Percentiles rank a stretch among this genome's conserved stretches.
phyloP scores from a whole-genome alignment of 2,888 invertebrate genomes.

The Cataglyphis livida region DNA sequence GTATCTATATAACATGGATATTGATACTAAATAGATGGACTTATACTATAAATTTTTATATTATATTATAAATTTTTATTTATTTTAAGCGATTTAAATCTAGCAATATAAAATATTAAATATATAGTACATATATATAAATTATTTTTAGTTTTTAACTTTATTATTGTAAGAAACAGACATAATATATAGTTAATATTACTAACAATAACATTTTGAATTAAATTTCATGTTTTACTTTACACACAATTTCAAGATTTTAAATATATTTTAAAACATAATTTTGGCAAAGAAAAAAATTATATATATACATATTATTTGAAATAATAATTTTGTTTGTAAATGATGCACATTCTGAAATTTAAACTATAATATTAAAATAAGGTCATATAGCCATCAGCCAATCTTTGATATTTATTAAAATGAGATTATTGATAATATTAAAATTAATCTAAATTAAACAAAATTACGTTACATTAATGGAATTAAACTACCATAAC shows the following conservation, averaged over 20 bases:
- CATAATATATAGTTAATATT: no score
- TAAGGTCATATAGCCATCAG: neutral
- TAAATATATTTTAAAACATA: neutral
- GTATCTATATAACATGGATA: no score
- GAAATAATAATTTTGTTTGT: neutral
- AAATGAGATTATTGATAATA: neutral
- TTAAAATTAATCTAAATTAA: neutral
- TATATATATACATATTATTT: neutral
- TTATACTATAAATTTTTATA: no score
- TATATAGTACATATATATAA: no score
- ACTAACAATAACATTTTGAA: neutral
- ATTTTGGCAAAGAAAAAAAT: neutral
- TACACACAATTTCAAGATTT: neutral
- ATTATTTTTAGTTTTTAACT: no score
- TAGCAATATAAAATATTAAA: no score
- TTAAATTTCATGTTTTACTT: neutral
- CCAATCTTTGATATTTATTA: neutral
- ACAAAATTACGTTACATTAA: neutral
- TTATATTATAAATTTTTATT: no score
- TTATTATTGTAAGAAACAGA: no score
- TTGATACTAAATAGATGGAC: no score
- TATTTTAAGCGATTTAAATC: no score
- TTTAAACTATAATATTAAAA: neutral
- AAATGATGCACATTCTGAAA: neutral
- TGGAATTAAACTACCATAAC: neutral